Percentiles rank a stretch among this genome's conserved stretches.
Conservation (phyloP, 2,888 invertebrate species). For the Biston stratarius region DNA sequence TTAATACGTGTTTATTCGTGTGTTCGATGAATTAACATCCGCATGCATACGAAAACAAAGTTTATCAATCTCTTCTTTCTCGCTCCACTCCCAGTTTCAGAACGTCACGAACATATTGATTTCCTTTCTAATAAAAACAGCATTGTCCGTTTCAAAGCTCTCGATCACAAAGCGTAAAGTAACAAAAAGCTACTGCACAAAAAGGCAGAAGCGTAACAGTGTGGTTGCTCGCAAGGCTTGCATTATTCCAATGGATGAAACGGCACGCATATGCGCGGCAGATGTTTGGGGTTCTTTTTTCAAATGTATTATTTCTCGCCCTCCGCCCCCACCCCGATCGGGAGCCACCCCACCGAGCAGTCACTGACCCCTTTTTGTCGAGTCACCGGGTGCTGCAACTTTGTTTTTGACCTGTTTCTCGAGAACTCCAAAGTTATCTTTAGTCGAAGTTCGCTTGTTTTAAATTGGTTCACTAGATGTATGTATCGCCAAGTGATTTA, state of each 20-base stretch:
- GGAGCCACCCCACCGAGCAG: slow-evolving; percentile 71
- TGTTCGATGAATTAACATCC: slow-evolving; percentile 45
- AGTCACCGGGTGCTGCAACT: slow-evolving; percentile 63
- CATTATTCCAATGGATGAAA: slow-evolving; percentile 78
- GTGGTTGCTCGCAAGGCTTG: slow-evolving; percentile 78
- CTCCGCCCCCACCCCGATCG: slow-evolving; percentile 61
- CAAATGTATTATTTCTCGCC: slow-evolving; percentile 76
- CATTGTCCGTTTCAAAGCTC: slow-evolving; percentile 78
- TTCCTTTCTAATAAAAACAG: slow-evolving; percentile 74
- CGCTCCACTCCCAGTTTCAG: slow-evolving; percentile 48
- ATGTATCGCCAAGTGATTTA: slow-evolving; percentile 26
- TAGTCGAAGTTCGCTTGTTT: slow-evolving; percentile 20
- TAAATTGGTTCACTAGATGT: slow-evolving; percentile 20
- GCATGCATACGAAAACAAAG: slow-evolving; percentile 49
- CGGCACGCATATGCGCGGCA: slow-evolving; percentile 81
- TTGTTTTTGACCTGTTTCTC: slow-evolving; percentile 76
- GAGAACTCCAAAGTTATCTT: slow-evolving; percentile 24
- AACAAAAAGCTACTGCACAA: slow-evolving; percentile 79
- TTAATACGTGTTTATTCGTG: slow-evolving; percentile 46
- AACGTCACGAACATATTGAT: slow-evolving; percentile 74
- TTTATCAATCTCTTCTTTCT: slow-evolving; percentile 33
- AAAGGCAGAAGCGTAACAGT: slow-evolving; percentile 70
- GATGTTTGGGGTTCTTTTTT: slow-evolving; percentile 84
- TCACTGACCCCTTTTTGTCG: slow-evolving; percentile 81
- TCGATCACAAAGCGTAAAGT: slow-evolving; percentile 79